Percentiles rank a stretch among this genome's conserved stretches.
phyloP scores from a whole-genome alignment of 2,797 vertebrate genomes.

The Helarctos malayanus region DNA sequence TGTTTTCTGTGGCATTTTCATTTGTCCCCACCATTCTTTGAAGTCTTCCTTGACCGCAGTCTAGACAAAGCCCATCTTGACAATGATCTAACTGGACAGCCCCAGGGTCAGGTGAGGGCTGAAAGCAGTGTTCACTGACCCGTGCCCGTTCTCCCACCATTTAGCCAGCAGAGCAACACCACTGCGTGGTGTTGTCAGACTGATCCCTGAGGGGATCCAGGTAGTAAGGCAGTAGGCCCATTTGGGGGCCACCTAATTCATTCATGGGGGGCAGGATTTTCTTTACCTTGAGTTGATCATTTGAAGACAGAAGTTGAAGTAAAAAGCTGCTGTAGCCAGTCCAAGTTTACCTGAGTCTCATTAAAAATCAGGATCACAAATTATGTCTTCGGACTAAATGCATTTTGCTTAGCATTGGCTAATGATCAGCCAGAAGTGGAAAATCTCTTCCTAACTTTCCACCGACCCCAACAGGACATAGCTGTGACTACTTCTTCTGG shows the following conservation, averaged over 20 bases:
- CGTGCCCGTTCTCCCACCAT: not conserved
- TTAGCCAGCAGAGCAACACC: not conserved
- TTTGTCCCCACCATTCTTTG: not conserved
- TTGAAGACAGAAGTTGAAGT: not conserved
- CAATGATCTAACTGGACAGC: not conserved
- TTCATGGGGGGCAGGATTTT: not conserved
- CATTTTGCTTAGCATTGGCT: not conserved
- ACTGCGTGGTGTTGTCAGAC: not conserved
- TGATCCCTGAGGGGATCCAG: not conserved
- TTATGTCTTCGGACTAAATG: not conserved
- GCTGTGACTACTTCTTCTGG: not conserved
- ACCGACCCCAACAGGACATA: not conserved
- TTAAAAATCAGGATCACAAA: not conserved
- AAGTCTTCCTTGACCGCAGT: not conserved
- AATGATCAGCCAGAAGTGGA: not conserved
- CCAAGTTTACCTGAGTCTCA: not conserved
- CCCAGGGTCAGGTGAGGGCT: not conserved
- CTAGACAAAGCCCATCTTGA: not conserved
- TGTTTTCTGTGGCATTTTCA: not conserved
- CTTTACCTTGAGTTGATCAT: not conserved
- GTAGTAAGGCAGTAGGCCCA: not conserved
- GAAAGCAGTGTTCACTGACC: not conserved
- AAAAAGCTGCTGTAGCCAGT: not conserved
- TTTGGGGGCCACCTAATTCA: not conserved
- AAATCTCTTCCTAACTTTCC: not conserved